Evolutionary conservation across 1,140 invertebrate genomes (phyloP).

Genomic region (Ceratoteleas bidentatus): DNA sequence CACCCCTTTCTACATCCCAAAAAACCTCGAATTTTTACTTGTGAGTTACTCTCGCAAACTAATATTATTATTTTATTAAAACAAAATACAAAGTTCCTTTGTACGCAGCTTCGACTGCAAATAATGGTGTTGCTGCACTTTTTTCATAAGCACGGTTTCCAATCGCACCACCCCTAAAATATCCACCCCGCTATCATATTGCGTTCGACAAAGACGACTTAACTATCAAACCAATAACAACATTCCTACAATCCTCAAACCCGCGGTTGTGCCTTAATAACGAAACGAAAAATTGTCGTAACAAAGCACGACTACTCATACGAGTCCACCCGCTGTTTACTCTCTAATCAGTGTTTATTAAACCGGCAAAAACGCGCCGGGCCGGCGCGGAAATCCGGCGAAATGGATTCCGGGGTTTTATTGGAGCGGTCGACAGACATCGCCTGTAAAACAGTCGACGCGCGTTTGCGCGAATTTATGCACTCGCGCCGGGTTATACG

Average conservation of each 20-base stretch:
- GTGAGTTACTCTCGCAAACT: no score
- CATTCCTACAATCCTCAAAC: not conserved
- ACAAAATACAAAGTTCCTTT: no score
- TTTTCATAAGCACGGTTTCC: not conserved
- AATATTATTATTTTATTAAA: no score
- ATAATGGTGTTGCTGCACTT: not conserved
- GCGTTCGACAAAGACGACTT: not conserved
- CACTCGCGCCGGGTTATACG: slow-evolving; percentile 1
- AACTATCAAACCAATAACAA: slow-evolving; percentile 1
- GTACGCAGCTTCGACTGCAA: no score
- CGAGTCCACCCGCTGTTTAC: slow-evolving; percentile 12
- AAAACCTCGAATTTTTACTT: no score
- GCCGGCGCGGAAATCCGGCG: slow-evolving; percentile 20
- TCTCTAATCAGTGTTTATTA: slow-evolving; percentile 72
- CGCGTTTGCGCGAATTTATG: slow-evolving; percentile 57
- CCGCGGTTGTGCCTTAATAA: slow-evolving; percentile 6
- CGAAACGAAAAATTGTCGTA: slow-evolving; percentile 12
- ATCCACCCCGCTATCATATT: not conserved
- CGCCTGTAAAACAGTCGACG: slow-evolving; percentile 58
- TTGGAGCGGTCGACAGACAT: slow-evolving; percentile 30
- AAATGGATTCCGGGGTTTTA: slow-evolving; percentile 54
- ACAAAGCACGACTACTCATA: slow-evolving; percentile 9
- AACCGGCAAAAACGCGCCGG: slow-evolving; percentile 21
- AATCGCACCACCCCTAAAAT: not conserved
- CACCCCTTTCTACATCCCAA: no score